Percentiles rank a stretch among this genome's conserved stretches.
Evolutionary conservation across 2,113 vertebrate species (phyloP).

Genomic region (Pachycephala philippinensis): DNA sequence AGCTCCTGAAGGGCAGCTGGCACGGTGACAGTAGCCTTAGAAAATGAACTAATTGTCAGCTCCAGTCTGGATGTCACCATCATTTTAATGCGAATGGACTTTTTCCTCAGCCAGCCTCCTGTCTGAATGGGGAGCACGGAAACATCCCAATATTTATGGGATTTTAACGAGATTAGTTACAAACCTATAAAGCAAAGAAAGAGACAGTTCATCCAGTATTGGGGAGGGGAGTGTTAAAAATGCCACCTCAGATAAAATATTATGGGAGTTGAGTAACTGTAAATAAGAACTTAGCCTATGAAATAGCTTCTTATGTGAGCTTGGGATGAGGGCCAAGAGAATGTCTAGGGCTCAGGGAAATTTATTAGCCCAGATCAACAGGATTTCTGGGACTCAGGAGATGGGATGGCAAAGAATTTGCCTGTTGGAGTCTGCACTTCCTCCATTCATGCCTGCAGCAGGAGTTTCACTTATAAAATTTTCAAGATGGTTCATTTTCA

Average conservation of each 20-base stretch:
- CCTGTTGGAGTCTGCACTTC: slow-evolving; percentile 41
- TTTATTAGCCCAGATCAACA: slow-evolving; percentile 67
- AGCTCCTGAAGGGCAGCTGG: slow-evolving; percentile 43
- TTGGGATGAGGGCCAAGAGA: slow-evolving; percentile 69
- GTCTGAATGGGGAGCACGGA: slow-evolving; percentile 52
- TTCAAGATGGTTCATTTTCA: slow-evolving; percentile 16
- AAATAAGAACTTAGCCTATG: slow-evolving; percentile 63
- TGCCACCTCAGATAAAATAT: slow-evolving; percentile 72
- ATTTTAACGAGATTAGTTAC: slow-evolving; percentile 65
- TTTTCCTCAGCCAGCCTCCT: slow-evolving; percentile 32
- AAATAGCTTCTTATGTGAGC: slow-evolving; percentile 70
- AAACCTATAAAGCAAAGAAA: slow-evolving; percentile 67
- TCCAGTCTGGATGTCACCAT: slow-evolving; percentile 53
- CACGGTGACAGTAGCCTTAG: not conserved
- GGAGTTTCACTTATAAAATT: slow-evolving; percentile 9
- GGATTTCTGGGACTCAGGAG: slow-evolving; percentile 63
- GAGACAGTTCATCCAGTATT: slow-evolving; percentile 64
- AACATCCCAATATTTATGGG: slow-evolving; percentile 62
- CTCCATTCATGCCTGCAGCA: slow-evolving; percentile 37
- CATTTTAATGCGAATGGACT: slow-evolving; percentile 54
- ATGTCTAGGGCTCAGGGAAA: slow-evolving; percentile 55
- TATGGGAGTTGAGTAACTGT: slow-evolving; percentile 63
- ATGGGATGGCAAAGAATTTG: slow-evolving; percentile 64
- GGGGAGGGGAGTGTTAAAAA: slow-evolving; percentile 64
- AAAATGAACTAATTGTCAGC: slow-evolving; percentile 56